Base-by-base conservation (phyloP, 2,888 invertebrate species). In the Aplocera efformata region DNA sequence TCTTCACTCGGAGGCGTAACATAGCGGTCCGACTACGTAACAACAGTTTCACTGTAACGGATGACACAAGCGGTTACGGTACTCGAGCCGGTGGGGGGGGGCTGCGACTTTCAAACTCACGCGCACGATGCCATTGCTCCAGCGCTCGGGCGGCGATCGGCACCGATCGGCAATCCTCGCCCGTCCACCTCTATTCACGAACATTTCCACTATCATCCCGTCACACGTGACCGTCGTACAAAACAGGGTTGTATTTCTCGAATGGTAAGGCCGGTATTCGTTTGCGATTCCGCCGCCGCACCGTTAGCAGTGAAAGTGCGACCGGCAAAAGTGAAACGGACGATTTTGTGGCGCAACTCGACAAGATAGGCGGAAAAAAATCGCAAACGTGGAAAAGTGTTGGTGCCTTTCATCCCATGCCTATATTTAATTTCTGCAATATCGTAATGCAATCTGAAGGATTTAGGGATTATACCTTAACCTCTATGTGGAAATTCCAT, bases 31-130 rank as follows among this genome's bases (percentile, higher is more conserved):
- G 44, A 38, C 60, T 63, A 78, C 76, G 80, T 82, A 80, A 83
- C 74, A 71, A 68, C 64, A 72, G 77, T 81, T 81, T 79, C 82
- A 78, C 71, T 67, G 77, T 80, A 79, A 80, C 79, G 80, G 82
- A 85, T 85, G 84, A 84, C 84, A 84, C 84, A 84, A 84, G 82
- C 70, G 63, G 79, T 83, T 83, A 84, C 84, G 81, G 81, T 81
- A 81, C 72, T 52, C 58, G 52, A 33, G 47, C 43, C 49, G 49
- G 51, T 44, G 54, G 63, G 58, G 67, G 61, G 61, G 57, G 48
- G 49, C 42, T 44, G 33, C 54, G 71, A 76, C 79, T 81, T 82
- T 79, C 77, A 73, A 75, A 80, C 81, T 77, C 75, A 67, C 61
- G 79, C 79, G 79, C 76, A 70, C 58, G 58, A 31, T 26, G 60